Conservation (phyloP, 2,797 vertebrate genomes). For the Lepilemur ruficaudatus region DNA sequence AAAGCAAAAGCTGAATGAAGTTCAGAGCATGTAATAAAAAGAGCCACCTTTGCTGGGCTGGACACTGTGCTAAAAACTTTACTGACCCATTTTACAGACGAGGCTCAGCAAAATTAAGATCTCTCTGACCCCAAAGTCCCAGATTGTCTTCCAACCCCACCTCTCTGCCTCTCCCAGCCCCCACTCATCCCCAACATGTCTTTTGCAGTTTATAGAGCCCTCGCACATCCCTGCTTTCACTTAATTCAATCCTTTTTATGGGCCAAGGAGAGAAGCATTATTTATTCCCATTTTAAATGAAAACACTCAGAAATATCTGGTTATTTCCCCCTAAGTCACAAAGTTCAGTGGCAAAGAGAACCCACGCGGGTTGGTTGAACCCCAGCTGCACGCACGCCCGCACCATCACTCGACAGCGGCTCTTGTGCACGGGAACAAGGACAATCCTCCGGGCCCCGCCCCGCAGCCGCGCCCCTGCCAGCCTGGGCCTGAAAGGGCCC, state of each 20-base stretch:
- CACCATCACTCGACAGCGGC: neutral
- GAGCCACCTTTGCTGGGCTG: neutral
- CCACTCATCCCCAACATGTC: too few species aligned
- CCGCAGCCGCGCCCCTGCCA: neutral
- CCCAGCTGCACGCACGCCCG: neutral
- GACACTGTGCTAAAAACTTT: neutral
- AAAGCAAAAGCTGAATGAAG: neutral
- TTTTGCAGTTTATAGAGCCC: neutral
- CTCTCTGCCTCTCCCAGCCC: neutral
- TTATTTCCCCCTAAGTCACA: neutral
- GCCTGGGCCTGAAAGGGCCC: neutral
- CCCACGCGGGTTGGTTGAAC: accelerated
- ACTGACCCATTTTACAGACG: neutral
- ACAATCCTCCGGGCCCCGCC: too few species aligned
- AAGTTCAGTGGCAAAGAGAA: neutral
- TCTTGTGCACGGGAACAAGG: neutral
- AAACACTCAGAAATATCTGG: neutral
- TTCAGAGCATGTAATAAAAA: neutral
- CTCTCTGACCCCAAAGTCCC: neutral
- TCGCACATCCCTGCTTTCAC: neutral
- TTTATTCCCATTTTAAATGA: neutral
- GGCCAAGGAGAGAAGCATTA: neutral
- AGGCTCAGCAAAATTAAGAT: neutral
- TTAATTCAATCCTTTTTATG: neutral
- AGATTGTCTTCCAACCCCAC: neutral